Percentiles rank a stretch among this genome's conserved stretches.
phyloP scores from a whole-genome alignment of 2,113 vertebrate genomes.

The Entomyzon cyanotis region DNA sequence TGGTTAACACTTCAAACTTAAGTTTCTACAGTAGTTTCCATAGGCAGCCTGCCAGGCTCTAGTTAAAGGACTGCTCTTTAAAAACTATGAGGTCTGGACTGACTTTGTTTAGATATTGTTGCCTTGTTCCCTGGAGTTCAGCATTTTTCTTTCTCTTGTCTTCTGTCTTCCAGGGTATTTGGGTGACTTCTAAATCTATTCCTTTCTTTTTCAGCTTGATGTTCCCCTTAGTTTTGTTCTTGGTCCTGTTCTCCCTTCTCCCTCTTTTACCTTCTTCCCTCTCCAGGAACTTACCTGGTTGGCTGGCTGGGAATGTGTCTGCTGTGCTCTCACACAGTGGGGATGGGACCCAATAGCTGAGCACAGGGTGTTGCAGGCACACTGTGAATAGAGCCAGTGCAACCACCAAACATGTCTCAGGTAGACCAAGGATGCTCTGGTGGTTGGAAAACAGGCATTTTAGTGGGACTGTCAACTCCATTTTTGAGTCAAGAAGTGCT shows the following conservation, averaged over 20 bases:
- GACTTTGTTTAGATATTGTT: neutral
- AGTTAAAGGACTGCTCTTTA: neutral
- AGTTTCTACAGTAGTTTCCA: neutral
- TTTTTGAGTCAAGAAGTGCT: neutral
- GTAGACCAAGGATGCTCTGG: neutral
- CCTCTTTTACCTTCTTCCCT: neutral
- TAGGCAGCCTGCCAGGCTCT: neutral
- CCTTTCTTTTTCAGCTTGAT: neutral
- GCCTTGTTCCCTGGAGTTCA: neutral
- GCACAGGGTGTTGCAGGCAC: neutral
- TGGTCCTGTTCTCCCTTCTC: neutral
- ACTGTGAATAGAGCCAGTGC: neutral
- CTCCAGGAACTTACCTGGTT: neutral
- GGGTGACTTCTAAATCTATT: neutral
- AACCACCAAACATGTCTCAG: accelerated
- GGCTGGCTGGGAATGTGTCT: neutral
- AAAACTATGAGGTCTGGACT: neutral
- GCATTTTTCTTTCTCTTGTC: neutral
- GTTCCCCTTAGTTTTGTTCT: neutral
- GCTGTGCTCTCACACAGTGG: neutral
- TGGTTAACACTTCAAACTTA: neutral
- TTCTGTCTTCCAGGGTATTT: neutral
- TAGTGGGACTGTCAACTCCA: neutral
- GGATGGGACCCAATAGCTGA: neutral
- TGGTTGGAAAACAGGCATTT: neutral